These are phyloP conservation scores for Pycnonotus jocosus DNA, from an alignment of 2,113 vertebrate genomes.

Conservation along the genomic window DNA sequence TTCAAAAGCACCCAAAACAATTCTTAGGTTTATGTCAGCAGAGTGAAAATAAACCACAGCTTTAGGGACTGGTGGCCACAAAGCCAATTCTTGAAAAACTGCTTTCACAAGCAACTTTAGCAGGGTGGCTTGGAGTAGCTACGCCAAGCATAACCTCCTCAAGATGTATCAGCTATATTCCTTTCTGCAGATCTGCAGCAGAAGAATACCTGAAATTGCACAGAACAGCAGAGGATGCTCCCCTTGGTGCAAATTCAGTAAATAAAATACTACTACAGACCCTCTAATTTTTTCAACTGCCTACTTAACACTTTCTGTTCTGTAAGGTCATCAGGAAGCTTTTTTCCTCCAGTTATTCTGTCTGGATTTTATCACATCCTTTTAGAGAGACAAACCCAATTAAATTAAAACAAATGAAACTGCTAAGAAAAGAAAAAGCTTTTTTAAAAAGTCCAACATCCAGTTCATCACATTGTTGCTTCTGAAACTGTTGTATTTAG, in stretches of 20 bases:
- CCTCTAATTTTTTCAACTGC: neutral
- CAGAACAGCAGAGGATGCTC: neutral
- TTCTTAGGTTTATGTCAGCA: neutral
- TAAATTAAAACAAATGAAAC: neutral
- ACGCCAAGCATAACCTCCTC: neutral
- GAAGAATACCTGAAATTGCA: neutral
- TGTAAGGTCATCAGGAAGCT: neutral
- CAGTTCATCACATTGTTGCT: neutral
- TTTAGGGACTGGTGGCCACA: neutral
- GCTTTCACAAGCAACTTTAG: neutral
- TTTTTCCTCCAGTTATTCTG: neutral
- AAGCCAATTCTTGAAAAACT: neutral
- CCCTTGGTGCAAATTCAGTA: neutral
- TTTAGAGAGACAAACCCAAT: neutral
- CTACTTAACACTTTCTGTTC: neutral
- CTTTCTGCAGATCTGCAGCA: neutral
- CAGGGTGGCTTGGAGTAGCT: neutral
- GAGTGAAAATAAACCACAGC: neutral
- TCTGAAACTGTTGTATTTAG: neutral
- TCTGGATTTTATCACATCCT: neutral
- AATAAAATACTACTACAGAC: neutral
- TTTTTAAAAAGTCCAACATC: neutral
- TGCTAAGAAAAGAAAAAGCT: neutral
- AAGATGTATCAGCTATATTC: neutral
- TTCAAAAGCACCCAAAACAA: neutral